Percentiles rank a stretch among this genome's conserved stretches.
Evolutionary conservation across 2,113 vertebrate species (phyloP).

Genomic region (Leucosticte australis): DNA sequence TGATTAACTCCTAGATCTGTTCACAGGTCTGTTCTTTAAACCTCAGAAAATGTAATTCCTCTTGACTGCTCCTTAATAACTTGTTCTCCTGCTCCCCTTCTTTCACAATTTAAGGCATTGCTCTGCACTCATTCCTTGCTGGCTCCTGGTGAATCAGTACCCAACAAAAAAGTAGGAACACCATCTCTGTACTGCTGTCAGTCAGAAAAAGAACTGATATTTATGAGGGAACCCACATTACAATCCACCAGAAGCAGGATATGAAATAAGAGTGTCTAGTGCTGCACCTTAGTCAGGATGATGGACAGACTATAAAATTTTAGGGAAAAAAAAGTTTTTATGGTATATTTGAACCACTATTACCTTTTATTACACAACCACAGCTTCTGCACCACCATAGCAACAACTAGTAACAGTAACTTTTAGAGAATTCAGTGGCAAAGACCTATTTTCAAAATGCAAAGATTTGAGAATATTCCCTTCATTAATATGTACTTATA

Average conservation of each 20-base stretch:
- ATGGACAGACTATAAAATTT: not conserved
- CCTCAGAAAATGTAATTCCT: slow-evolving; percentile 34
- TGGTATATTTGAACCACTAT: not conserved
- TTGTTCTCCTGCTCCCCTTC: not conserved
- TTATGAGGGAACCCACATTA: not conserved
- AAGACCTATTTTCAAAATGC: not conserved
- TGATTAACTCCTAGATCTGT: slow-evolving; percentile 40
- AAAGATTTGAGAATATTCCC: not conserved
- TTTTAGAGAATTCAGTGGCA: not conserved
- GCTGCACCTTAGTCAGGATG: not conserved
- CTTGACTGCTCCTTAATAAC: slow-evolving; percentile 19
- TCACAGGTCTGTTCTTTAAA: slow-evolving; percentile 31
- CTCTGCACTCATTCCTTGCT: not conserved
- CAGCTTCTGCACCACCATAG: not conserved
- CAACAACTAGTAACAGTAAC: not conserved
- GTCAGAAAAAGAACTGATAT: not conserved
- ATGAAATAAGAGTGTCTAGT: not conserved
- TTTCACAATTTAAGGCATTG: not conserved
- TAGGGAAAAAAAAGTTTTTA: not conserved
- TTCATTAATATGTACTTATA: not conserved
- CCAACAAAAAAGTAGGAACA: not conserved
- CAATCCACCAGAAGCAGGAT: not conserved
- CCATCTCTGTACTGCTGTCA: not conserved
- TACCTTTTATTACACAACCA: not conserved
- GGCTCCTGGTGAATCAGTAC: not conserved